These are phyloP conservation scores for Ornithoptera priamus DNA, from an alignment of 2,888 invertebrate species.

Conservation along the genomic window DNA sequence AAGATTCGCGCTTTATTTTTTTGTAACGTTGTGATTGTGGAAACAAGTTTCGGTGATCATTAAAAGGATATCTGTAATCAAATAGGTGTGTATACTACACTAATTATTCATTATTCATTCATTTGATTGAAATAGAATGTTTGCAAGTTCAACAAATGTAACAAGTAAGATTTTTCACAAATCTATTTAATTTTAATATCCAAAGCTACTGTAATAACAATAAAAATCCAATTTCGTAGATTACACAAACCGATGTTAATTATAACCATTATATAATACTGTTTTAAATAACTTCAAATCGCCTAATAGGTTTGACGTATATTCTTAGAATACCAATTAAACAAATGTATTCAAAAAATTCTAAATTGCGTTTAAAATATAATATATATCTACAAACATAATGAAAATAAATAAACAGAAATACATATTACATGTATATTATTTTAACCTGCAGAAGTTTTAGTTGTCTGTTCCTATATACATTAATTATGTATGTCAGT, in stretches of 20 bases:
- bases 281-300: neutral
- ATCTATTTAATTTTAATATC: neutral
- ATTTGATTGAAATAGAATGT: neutral
- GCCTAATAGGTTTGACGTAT: neutral
- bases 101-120: neutral
- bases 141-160: no score
- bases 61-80: neutral
- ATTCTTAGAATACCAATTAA: neutral
- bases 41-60: neutral
- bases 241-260: neutral
- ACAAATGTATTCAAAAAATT: neutral
- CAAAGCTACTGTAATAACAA: neutral
- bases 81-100: neutral
- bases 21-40: neutral
- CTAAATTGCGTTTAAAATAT: neutral
- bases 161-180: no score
- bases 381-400: neutral
- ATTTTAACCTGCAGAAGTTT: no score
- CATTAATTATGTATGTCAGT: no score
- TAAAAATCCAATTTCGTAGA: no score
- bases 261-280: neutral
- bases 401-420: no score
- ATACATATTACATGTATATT: no score
- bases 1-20: conserved; percentile 5
- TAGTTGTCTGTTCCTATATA: no score